A percentile compares a stretch with the other conserved stretches of the same genome.
phyloP scores from a whole-genome alignment of 1,140 invertebrate species.

The Brachionus manjavacas region DNA sequence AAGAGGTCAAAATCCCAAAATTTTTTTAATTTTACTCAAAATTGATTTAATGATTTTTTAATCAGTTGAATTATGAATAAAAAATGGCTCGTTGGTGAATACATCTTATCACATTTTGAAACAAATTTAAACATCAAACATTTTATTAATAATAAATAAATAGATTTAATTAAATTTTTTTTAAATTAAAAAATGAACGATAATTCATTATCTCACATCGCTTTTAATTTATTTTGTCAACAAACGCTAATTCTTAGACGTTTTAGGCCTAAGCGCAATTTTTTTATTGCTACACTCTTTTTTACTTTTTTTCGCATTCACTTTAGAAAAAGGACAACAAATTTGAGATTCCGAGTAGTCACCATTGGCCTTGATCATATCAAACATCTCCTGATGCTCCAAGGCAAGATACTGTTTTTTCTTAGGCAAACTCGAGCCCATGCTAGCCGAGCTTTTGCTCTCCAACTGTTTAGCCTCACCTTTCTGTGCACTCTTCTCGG shows the following conservation, averaged over 20 bases:
- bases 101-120: too few relatives aligned
- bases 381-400: constrained; percentile 13
- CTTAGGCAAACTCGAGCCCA: background rate
- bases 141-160: too few relatives aligned
- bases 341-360: background rate
- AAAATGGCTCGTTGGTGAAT: too few relatives aligned
- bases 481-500: background rate
- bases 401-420: background rate
- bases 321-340: background rate
- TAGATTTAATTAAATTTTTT: background rate
- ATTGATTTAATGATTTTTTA: too few relatives aligned
- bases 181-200: background rate
- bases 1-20: too few relatives aligned
- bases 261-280: background rate
- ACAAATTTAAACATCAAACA: too few relatives aligned
- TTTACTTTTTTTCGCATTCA: background rate
- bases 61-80: too few relatives aligned
- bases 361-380: background rate
- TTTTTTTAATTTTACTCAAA: too few relatives aligned
- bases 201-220: background rate
- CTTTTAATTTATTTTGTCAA: background rate
- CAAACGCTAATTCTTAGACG: background rate
- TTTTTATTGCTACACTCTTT: background rate
- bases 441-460: background rate
- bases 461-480: background rate